Evolutionary conservation across 2,113 vertebrate species (phyloP).

Genomic region (Vidua macroura): DNA sequence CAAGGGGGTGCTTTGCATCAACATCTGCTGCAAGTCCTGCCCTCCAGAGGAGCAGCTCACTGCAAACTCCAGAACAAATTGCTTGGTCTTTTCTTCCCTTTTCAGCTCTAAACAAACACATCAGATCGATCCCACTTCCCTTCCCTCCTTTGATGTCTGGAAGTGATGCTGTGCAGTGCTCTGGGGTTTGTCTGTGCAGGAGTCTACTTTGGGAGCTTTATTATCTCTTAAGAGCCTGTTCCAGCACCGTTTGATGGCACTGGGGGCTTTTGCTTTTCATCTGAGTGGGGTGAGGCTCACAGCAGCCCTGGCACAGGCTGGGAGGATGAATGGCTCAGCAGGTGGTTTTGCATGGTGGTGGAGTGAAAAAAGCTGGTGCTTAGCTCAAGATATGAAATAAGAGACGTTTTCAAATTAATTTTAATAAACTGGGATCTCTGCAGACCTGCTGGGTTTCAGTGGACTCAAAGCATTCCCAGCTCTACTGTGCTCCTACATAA

Average conservation of each 20-base stretch:
- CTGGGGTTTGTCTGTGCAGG: not conserved
- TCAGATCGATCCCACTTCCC: not conserved
- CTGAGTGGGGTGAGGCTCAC: rapidly evolving
- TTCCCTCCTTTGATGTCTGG: constrained; percentile 20
- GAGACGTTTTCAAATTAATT: not conserved
- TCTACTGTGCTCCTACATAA: rapidly evolving
- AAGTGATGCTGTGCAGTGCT: not conserved
- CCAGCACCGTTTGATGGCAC: not conserved
- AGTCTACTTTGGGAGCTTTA: not conserved
- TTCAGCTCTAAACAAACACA: not conserved
- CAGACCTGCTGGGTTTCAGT: not conserved
- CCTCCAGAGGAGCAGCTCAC: not conserved
- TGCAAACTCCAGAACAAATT: not conserved
- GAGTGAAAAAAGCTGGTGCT: not conserved
- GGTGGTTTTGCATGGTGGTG: not conserved
- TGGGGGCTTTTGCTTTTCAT: not conserved
- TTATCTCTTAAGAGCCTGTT: not conserved
- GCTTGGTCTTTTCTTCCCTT: not conserved
- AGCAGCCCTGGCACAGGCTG: not conserved
- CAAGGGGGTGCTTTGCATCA: not conserved
- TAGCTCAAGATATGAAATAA: not conserved
- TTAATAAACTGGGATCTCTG: not conserved
- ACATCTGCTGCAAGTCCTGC: not conserved
- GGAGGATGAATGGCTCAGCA: not conserved
- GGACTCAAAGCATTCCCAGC: not conserved